Base-by-base conservation (phyloP, 2,113 vertebrate genomes). In the Podiceps cristatus region DNA sequence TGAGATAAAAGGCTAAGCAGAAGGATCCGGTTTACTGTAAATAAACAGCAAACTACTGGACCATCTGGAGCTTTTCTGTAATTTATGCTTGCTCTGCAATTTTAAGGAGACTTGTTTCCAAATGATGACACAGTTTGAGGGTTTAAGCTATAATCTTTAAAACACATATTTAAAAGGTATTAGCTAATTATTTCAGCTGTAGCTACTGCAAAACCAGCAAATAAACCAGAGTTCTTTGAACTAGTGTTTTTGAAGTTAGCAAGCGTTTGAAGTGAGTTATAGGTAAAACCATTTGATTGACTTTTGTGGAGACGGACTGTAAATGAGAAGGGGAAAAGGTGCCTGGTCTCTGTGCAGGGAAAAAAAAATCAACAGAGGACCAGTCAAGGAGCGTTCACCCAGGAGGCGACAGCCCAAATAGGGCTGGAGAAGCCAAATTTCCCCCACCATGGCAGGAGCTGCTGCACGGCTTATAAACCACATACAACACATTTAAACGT, bases 141-240 rank as follows among this genome's bases (percentile, higher is more conserved):
- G 89, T 94, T 96, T 96, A 94, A 94, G 75, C 49, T 45, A 11
- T 79, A 96, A 97, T 96, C 95, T 93, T 89, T 86, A 94, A 89
- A 91, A 86, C 47, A 96, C 73, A 85, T 95, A 96, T 96, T 96
- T 94, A 94, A 95, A 96, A 88, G 67, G 86, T 71, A 92, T 94
- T 97, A 95, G 75, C 88, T 96, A 97, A 97, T 97, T 96, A 84
- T 96, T 93, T 49, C 56, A 63, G 93, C 75, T 91, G 66, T 17
- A 90, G 85, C 71, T 76, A 55, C 73, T 67, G 88, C 67, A 76
- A 96, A 93, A 95, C 0, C 73, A 55, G 94, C 92, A 88, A 96
- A 93, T 76, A 90, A 92, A 86, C 35, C 24, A 0, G 59, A 95
- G 76, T 77, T 86, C 86, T 95, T 97, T 96, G 94, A 97, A 89